Conservation (phyloP, 2,888 invertebrate genomes). For the Caprella mutica region DNA sequence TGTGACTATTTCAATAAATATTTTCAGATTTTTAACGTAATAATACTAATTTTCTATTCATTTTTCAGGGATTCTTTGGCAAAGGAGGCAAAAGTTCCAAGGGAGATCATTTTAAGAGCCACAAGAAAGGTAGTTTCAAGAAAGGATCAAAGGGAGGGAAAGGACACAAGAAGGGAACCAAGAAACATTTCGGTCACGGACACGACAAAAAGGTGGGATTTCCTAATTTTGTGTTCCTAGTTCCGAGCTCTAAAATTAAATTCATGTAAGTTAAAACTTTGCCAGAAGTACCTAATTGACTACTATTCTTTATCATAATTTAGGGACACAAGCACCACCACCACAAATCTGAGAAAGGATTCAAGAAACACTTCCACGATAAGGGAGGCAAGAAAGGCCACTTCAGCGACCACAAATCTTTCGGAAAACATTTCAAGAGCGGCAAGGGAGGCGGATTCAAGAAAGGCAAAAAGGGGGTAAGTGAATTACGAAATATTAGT, state of each 20-base stretch:
- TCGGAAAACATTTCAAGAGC: conserved; percentile 10
- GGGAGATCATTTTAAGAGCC: conserved; percentile 13
- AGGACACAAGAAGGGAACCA: conserved; percentile 16
- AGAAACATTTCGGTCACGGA: conserved; percentile 8
- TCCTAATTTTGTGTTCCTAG: neutral
- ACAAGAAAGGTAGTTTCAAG: conserved; percentile 14
- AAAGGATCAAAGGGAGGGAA: conserved; percentile 15
- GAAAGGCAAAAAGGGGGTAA: conserved; percentile 59
- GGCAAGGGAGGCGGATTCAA: conserved; percentile 38
- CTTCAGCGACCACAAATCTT: conserved; percentile 44
- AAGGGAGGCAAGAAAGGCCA: conserved; percentile 51
- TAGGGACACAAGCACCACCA: conserved; percentile 7
- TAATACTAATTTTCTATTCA: neutral
- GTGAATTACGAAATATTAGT: no score
- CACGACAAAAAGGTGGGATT: neutral
- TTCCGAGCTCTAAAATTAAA: neutral
- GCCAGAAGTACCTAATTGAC: no score
- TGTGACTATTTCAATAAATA: neutral
- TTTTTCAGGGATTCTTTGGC: conserved; percentile 9
- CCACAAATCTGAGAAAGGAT: neutral
- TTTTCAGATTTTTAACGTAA: neutral
- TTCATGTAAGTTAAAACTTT: neutral
- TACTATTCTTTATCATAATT: no score
- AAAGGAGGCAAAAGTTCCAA: conserved; percentile 13
- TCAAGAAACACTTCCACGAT: conserved; percentile 5